Evolutionary conservation across 2,888 invertebrate genomes (phyloP).

Genomic region (Sphinx pinastri): DNA sequence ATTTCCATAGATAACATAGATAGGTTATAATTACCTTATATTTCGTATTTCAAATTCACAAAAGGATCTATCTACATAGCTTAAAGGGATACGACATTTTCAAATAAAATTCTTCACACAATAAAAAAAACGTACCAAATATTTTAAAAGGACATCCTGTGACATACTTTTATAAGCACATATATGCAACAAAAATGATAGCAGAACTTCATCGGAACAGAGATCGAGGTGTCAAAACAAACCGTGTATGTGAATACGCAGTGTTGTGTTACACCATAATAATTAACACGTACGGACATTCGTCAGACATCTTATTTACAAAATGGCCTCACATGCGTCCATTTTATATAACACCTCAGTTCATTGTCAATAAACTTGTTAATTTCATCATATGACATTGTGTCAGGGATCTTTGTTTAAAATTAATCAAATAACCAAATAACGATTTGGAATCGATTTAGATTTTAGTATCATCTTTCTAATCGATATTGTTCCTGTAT

Average conservation of each 20-base stretch:
- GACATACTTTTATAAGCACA: neutral
- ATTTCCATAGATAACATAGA: no score
- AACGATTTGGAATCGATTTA: neutral
- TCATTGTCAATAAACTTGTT: neutral
- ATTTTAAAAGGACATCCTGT: neutral
- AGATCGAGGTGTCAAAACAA: slow-evolving; percentile 31
- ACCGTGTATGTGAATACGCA: neutral
- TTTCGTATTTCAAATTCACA: no score
- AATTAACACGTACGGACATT: slow-evolving; percentile 30
- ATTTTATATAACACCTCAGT: slow-evolving; percentile 1
- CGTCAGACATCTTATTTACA: slow-evolving; percentile 22
- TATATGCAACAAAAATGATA: neutral
- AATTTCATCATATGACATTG: neutral
- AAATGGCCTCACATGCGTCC: neutral
- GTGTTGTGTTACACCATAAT: slow-evolving; percentile 8
- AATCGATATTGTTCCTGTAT: neutral
- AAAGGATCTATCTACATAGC: no score
- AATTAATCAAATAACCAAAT: neutral
- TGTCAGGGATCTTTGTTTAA: neutral
- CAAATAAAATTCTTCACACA: no score
- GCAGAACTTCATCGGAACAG: neutral
- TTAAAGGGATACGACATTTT: no score
- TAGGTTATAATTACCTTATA: no score
- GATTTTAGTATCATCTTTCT: neutral
- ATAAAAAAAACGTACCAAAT: neutral